Conservation (phyloP, 2,888 invertebrate genomes). For the Tridacna gigas region DNA sequence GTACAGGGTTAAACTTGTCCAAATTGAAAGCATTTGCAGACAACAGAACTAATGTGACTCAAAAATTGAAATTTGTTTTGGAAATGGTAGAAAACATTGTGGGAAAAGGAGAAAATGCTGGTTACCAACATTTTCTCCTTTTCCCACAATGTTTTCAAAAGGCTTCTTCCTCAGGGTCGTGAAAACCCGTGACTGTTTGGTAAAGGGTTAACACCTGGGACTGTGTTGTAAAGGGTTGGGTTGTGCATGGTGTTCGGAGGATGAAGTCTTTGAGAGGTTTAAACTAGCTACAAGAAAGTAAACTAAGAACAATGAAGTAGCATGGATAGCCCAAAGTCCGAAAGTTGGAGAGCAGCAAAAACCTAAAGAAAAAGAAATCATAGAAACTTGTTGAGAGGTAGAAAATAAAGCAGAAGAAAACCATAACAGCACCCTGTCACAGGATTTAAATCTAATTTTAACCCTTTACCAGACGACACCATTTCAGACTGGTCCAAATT, state of each 20-base stretch:
- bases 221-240: too few relatives aligned
- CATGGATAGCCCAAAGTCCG: conserved; percentile 21
- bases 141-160: not conserved
- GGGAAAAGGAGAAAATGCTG: not conserved
- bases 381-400: conserved; percentile 6
- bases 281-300: conserved; percentile 12
- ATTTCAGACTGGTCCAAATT: too few relatives aligned
- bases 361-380: conserved; percentile 23
- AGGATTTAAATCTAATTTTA: not conserved
- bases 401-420: conserved; percentile 13
- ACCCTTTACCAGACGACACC: too few relatives aligned
- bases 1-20: too few relatives aligned
- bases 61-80: too few relatives aligned
- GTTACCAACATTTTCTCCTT: not conserved
- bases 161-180: not conserved
- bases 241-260: not conserved
- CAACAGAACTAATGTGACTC: too few relatives aligned
- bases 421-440: not conserved
- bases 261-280: not conserved
- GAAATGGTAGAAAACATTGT: not conserved
- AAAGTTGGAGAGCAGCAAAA: conserved; percentile 13
- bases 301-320: conserved; percentile 6
- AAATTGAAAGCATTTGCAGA: too few relatives aligned
- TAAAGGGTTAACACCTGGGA: not conserved
- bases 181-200: not conserved